Evolutionary conservation across 2,797 vertebrate genomes (phyloP).

Genomic region (Gymnodraco acuticeps): DNA sequence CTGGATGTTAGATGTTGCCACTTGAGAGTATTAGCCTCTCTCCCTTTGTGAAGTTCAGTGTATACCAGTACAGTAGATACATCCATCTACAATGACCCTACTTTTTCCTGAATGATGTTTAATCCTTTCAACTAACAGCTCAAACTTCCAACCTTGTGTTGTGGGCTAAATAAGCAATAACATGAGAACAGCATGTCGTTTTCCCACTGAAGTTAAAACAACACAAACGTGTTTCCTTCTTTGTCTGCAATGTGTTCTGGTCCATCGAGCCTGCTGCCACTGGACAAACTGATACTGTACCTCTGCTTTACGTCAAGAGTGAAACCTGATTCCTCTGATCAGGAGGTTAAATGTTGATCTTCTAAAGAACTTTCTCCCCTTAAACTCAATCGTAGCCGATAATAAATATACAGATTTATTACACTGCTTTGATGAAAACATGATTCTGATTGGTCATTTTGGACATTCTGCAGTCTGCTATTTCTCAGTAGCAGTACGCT

Average conservation of each 20-base stretch:
- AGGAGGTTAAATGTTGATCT: not conserved
- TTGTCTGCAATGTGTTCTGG: not conserved
- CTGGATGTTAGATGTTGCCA: no score
- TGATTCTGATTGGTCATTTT: no score
- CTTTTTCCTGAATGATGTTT: not conserved
- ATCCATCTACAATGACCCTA: no score
- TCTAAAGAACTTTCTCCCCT: not conserved
- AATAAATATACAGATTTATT: not conserved
- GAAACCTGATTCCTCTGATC: slow-evolving; percentile 6
- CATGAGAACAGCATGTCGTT: not conserved
- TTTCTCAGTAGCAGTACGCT: no score
- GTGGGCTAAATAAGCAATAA: not conserved
- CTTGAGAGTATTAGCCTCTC: no score
- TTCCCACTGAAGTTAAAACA: not conserved
- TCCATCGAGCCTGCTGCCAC: not conserved
- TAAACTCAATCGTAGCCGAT: not conserved
- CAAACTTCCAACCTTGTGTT: not conserved
- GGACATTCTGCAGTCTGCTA: no score
- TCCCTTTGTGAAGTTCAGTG: no score
- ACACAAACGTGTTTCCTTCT: not conserved
- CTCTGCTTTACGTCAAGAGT: not conserved
- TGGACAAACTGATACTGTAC: slow-evolving; percentile 2
- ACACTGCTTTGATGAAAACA: no score
- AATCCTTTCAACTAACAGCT: not conserved
- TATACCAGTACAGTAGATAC: no score